Percentiles rank a stretch among this genome's conserved stretches.
Evolutionary conservation across 2,797 vertebrate species (phyloP).

Genomic region (Podarcis siculus): DNA sequence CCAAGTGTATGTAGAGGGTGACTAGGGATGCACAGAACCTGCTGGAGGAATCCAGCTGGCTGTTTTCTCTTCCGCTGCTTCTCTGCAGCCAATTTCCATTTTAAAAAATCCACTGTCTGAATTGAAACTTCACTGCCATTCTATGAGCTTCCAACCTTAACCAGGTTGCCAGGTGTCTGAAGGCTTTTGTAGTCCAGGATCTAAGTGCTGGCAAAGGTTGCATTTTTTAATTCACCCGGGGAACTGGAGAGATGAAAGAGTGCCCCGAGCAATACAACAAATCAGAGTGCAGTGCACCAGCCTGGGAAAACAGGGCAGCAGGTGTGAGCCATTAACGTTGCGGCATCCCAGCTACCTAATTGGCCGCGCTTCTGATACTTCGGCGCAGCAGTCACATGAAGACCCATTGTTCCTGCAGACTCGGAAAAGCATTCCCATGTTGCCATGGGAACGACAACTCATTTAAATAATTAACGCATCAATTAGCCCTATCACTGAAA

Average conservation of each 20-base stretch:
- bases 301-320: neutral
- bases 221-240: neutral
- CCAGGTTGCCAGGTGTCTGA: neutral
- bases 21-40: neutral
- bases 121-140: neutral
- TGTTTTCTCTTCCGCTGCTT: neutral
- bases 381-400: constrained; percentile 57
- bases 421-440: constrained; percentile 72
- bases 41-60: neutral
- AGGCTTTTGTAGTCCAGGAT: neutral
- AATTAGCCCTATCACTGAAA: constrained; percentile 82
- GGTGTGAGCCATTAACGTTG: neutral
- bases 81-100: neutral
- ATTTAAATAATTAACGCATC: constrained; percentile 89
- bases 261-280: neutral
- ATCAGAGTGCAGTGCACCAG: neutral
- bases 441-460: constrained; percentile 83
- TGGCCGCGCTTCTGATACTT: constrained; percentile 54
- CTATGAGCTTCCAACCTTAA: neutral
- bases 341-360: constrained; percentile 33
- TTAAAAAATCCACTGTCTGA: neutral
- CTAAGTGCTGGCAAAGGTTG: neutral
- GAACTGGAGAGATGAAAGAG: neutral
- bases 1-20: neutral
- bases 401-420: constrained; percentile 63